Conservation (phyloP, 2,888 invertebrate genomes). For the Hyposoter didymator region DNA sequence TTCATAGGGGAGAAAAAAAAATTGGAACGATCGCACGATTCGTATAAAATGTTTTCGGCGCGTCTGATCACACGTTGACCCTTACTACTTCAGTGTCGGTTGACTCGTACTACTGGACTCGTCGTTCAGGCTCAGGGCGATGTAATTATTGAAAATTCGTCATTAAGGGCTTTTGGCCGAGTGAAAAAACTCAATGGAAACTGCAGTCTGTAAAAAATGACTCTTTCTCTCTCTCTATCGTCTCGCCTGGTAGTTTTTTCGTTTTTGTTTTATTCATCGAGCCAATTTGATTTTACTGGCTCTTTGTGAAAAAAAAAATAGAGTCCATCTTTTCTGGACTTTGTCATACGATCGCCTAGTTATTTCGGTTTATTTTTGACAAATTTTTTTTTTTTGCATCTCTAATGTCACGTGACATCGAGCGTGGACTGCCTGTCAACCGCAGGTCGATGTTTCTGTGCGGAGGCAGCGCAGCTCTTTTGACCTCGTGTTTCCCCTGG, state of each 20-base stretch:
- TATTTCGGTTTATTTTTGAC: not conserved
- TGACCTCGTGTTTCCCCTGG: not conserved
- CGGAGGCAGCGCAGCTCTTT: no score
- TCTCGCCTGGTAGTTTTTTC: no score
- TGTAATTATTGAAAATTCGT: no score
- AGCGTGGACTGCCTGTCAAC: not conserved
- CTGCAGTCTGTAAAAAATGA: no score
- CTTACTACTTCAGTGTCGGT: slow-evolving; percentile 52
- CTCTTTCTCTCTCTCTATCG: no score
- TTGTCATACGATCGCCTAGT: not conserved
- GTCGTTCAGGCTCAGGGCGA: not conserved
- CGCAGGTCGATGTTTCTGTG: not conserved
- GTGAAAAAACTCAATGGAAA: no score
- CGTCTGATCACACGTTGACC: slow-evolving; percentile 51
- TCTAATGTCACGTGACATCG: not conserved
- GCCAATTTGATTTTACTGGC: not conserved
- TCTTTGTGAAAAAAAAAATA: not conserved
- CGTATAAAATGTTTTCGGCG: not conserved
- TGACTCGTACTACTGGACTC: slow-evolving; percentile 19
- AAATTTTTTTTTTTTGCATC: not conserved
- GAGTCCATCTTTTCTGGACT: no score
- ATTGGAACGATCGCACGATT: not conserved
- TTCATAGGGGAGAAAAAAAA: not conserved
- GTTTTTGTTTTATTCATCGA: not conserved
- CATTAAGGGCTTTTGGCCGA: not conserved